Evolutionary conservation across 2,797 vertebrate species (phyloP).

Genomic region (Hemibagrus guttatus): DNA sequence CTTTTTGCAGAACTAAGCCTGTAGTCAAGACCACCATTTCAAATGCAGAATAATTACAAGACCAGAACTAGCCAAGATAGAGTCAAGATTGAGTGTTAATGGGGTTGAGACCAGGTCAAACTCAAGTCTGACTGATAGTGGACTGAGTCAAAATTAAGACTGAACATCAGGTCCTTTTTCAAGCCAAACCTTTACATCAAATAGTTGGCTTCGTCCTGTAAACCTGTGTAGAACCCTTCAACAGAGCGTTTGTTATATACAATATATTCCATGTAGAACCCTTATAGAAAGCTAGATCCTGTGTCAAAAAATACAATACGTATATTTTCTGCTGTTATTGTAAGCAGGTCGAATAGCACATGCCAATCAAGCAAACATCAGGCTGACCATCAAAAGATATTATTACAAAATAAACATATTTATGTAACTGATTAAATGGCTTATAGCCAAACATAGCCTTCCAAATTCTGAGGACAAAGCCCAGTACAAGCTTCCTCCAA

Average conservation of each 20-base stretch:
- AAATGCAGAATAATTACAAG: neutral
- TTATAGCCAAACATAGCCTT: neutral
- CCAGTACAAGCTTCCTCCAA: neutral
- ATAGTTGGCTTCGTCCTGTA: neutral
- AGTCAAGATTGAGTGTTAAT: neutral
- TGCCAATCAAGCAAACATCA: neutral
- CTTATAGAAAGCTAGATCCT: too few relatives aligned
- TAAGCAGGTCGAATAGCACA: too few relatives aligned
- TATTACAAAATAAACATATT: neutral
- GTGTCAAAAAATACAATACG: too few relatives aligned
- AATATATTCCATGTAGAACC: too few relatives aligned
- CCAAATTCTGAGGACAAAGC: neutral
- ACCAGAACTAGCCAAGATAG: neutral
- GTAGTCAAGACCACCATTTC: neutral
- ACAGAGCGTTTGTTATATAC: too few relatives aligned
- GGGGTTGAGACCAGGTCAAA: neutral
- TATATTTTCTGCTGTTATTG: too few relatives aligned
- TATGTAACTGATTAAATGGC: neutral
- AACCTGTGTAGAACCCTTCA: too few relatives aligned
- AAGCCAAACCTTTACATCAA: neutral
- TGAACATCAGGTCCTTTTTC: neutral
- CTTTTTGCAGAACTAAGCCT: neutral
- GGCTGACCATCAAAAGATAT: neutral
- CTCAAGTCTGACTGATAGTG: neutral
- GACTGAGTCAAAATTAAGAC: neutral